Conservation (phyloP, 2,888 invertebrate species). For the Ophion slaviceki region DNA sequence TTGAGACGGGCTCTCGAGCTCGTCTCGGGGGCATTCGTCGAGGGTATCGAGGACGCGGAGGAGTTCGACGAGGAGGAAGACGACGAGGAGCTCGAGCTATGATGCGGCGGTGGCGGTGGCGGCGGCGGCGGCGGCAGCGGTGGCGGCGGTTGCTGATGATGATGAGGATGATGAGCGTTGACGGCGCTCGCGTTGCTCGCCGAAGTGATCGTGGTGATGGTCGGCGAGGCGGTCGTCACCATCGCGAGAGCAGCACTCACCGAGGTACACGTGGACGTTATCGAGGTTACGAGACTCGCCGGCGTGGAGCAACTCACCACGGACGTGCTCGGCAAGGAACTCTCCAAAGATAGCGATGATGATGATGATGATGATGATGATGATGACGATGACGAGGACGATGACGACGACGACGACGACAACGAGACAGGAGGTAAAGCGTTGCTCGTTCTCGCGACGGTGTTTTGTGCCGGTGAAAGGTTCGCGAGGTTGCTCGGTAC, state of each 20-base stretch:
- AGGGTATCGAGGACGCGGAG: constrained; percentile 68
- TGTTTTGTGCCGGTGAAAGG: constrained; percentile 28
- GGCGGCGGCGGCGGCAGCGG: constrained; percentile 43
- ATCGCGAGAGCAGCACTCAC: constrained; percentile 67
- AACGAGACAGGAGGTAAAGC: constrained; percentile 16
- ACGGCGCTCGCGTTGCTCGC: constrained; percentile 17
- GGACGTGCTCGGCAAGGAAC: constrained; percentile 64
- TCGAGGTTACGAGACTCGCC: constrained; percentile 65
- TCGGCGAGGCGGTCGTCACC: constrained; percentile 69
- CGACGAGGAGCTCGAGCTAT: constrained; percentile 59
- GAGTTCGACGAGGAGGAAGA: constrained; percentile 69
- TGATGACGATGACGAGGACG: not conserved
- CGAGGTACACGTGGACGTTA: constrained; percentile 74
- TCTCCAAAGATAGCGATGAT: constrained; percentile 21
- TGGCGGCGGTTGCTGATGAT: constrained; percentile 46
- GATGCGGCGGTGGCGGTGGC: constrained; percentile 58
- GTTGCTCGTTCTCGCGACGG: constrained; percentile 48
- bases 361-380: not conserved
- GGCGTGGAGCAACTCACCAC: constrained; percentile 65
- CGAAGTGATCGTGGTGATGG: constrained; percentile 73
- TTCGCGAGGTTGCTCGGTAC: constrained; percentile 15
- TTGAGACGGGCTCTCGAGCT: constrained; percentile 73
- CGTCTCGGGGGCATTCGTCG: constrained; percentile 65
- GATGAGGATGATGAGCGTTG: constrained; percentile 12
- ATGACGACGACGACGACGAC: constrained; percentile 27